Base-by-base conservation (phyloP, 2,797 vertebrate species). In the Gobionotothen gibberifrons region DNA sequence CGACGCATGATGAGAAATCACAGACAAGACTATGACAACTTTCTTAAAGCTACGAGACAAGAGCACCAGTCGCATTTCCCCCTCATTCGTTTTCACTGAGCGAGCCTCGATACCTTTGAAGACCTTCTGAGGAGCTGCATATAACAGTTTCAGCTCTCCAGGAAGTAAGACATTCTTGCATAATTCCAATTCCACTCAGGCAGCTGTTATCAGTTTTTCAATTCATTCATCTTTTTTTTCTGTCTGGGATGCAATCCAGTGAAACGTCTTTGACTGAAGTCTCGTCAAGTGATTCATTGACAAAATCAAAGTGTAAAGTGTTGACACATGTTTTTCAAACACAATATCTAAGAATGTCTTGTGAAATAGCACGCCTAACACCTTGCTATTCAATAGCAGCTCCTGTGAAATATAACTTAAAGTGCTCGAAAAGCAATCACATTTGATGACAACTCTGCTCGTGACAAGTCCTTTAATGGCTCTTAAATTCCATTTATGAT, bases 11-110 rank as follows among this genome's bases (percentile, higher is more conserved):
- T 57, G 76, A 61, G 65, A 82, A 77, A 84, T 72, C 44, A 64
- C 61, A 59, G 83, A 88, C 74, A 70, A 62, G 56, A 64, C 62
- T 39, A 22, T 77, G 81, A 86, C 74, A 83, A 77, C 78, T 70
- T 84, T 81, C 40, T 75, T 83, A 71, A 78, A 61, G 47, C 36
- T 32, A 15, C 19, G 39, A 78, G 75, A 84, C 22, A 47, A 76
- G 53, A 83, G 74, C 46, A 69, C 75, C 62, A 68, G 54, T 80
- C 1, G 4, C 40, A 48, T 72, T 52, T 72, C 63, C 17, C 36
- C 51, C 26, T 61, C 73, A 36, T 76, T 69, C 44, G 1, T 65
- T 80, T 82, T 63, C 59, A 63, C 32, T 55, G 60, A 74, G 62
- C 26, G 4, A 68, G 3, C 19, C 71, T 52, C 0, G 1, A 75